Evolutionary conservation across 2,113 vertebrate species (phyloP).

Genomic region (Oryctolagus cuniculus): DNA sequence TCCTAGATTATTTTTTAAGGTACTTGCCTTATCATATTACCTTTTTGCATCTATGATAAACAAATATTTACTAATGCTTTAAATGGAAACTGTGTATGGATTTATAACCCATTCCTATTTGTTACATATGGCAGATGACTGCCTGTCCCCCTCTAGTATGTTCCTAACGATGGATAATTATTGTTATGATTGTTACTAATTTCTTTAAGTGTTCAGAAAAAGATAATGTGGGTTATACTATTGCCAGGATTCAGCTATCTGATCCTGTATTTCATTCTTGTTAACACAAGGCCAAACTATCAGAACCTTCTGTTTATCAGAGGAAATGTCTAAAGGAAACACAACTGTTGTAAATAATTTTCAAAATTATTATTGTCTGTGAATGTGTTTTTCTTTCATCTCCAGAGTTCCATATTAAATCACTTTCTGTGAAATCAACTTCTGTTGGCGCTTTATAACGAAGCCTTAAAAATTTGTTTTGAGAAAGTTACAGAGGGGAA

Average conservation of each 20-base stretch:
- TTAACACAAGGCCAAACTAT: slow-evolving; percentile 75
- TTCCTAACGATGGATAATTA: neutral
- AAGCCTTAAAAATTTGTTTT: slow-evolving; percentile 39
- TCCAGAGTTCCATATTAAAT: slow-evolving; percentile 69
- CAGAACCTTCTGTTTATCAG: slow-evolving; percentile 77
- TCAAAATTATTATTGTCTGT: slow-evolving; percentile 78
- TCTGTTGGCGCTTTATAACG: slow-evolving; percentile 61
- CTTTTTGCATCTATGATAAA: slow-evolving; percentile 63
- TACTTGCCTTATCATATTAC: slow-evolving; percentile 52
- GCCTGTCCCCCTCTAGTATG: neutral
- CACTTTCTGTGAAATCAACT: slow-evolving; percentile 71
- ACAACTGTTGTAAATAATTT: slow-evolving; percentile 79
- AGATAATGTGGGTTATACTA: slow-evolving; percentile 80
- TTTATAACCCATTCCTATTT: slow-evolving; percentile 75
- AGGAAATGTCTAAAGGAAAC: slow-evolving; percentile 79
- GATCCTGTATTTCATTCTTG: slow-evolving; percentile 78
- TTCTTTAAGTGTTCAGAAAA: slow-evolving; percentile 83
- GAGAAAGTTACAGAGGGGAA: neutral
- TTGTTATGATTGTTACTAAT: slow-evolving; percentile 73
- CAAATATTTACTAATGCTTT: slow-evolving; percentile 79
- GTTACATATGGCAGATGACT: slow-evolving; percentile 61
- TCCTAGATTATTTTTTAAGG: slow-evolving; percentile 40
- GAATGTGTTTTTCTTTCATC: slow-evolving; percentile 72
- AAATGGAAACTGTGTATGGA: slow-evolving; percentile 76
- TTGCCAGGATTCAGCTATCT: slow-evolving; percentile 75